Conservation (phyloP, 2,797 vertebrate species). For the Amblyopsis hoosieri region DNA sequence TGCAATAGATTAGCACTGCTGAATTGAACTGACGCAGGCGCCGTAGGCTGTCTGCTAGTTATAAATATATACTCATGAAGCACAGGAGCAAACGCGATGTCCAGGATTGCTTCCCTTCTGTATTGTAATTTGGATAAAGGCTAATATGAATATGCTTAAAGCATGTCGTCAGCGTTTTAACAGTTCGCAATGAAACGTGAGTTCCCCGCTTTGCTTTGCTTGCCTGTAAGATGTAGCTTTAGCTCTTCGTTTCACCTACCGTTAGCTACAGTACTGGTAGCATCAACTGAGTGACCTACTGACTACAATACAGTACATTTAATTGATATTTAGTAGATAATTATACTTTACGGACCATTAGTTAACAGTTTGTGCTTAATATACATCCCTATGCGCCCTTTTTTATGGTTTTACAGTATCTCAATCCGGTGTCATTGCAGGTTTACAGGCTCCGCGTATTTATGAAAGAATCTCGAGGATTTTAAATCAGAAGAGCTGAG, state of each 20-base stretch:
- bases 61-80: no score
- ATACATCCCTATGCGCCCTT: no score
- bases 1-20: neutral
- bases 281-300: neutral
- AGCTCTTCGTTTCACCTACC: neutral
- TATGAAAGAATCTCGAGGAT: neutral
- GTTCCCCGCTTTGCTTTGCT: neutral
- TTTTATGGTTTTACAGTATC: neutral
- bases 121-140: no score
- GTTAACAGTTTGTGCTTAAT: neutral
- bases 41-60: neutral
- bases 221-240: neutral
- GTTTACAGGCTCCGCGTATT: slow-evolving; percentile 3
- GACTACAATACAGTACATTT: neutral
- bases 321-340: neutral
- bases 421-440: slow-evolving; percentile 21
- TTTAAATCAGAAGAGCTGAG: neutral
- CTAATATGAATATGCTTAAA: no score
- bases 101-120: no score
- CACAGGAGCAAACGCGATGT: no score
- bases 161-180: no score
- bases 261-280: neutral
- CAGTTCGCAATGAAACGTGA: neutral
- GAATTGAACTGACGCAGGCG: neutral
- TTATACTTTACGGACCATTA: neutral